phyloP scores from a whole-genome alignment of 2,113 vertebrate genomes.

The Macquaria australasica region DNA sequence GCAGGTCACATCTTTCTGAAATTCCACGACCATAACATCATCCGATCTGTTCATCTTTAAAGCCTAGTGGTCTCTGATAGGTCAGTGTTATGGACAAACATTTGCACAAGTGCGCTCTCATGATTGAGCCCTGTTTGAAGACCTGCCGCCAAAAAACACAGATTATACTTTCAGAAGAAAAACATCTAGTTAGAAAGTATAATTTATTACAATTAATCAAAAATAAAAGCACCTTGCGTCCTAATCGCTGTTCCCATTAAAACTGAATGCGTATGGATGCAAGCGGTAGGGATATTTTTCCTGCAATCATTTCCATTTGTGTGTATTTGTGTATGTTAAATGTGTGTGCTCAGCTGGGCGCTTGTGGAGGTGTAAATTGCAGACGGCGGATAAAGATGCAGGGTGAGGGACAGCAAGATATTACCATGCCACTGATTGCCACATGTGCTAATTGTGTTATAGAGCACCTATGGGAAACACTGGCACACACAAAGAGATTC shows the following conservation, averaged over 20 bases:
- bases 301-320: neutral
- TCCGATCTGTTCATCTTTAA: constrained; percentile 1
- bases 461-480: constrained; percentile 36
- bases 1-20: neutral
- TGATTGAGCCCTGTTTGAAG: constrained; percentile 20
- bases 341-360: constrained; percentile 29
- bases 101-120: constrained; percentile 20
- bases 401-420: constrained; percentile 27
- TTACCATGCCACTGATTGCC: constrained; percentile 27
- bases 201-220: neutral
- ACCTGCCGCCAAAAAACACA: neutral
- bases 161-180: neutral
- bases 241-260: neutral
- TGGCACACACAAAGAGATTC: neutral
- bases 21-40: neutral
- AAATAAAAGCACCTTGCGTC: neutral
- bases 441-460: constrained; percentile 60
- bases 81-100: constrained; percentile 29
- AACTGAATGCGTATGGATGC: neutral
- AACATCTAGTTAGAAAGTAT: neutral
- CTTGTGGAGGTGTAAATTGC: constrained; percentile 67
- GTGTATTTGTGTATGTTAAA: neutral
- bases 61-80: constrained; percentile 2
- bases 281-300: neutral
- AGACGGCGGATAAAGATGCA: constrained; percentile 36